Percentiles rank a stretch among this genome's conserved stretches.
These are phyloP conservation scores for Nomada hirtipes DNA, from an alignment of 2,888 invertebrate species.

Conservation along the genomic window DNA sequence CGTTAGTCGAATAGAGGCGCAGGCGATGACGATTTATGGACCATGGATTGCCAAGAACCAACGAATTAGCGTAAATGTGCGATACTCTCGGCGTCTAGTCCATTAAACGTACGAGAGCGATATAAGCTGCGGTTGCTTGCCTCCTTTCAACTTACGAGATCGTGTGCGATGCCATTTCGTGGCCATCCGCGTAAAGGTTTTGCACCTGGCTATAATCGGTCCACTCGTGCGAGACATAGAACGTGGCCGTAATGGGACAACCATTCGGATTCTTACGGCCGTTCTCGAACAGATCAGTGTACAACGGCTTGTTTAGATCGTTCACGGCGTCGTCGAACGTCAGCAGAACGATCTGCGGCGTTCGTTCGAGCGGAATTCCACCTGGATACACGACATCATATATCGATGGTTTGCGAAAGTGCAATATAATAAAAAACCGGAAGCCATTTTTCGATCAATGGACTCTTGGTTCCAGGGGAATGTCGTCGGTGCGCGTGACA, in stretches of 20 bases:
- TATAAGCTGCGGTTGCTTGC: neutral
- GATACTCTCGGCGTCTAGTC: neutral
- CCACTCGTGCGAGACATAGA: constrained; percentile 99
- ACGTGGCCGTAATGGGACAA: constrained; percentile 96
- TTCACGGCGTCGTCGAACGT: constrained; percentile 98
- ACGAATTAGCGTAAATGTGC: constrained; percentile 34
- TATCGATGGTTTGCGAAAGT: neutral
- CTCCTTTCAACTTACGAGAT: constrained; percentile 92
- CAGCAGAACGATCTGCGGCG: constrained; percentile 96
- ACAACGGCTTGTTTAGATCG: constrained; percentile 96
- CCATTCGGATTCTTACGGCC: constrained; percentile 96
- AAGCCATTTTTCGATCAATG: too few relatives aligned
- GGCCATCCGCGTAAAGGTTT: constrained; percentile 96
- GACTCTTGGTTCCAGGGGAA: neutral
- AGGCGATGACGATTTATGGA: constrained; percentile 57
- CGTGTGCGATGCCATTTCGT: constrained; percentile 99
- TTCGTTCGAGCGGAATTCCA: constrained; percentile 86
- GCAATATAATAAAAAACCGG: too few relatives aligned
- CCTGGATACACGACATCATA: constrained; percentile 53
- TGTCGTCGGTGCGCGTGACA: neutral
- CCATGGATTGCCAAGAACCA: constrained; percentile 11
- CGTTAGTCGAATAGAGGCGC: constrained; percentile 40
- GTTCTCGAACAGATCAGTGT: constrained; percentile 95
- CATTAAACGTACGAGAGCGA: neutral
- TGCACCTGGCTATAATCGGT: constrained; percentile 99